Evolutionary conservation across 2,797 vertebrate genomes (phyloP).

Genomic region (Babyrousa celebensis): DNA sequence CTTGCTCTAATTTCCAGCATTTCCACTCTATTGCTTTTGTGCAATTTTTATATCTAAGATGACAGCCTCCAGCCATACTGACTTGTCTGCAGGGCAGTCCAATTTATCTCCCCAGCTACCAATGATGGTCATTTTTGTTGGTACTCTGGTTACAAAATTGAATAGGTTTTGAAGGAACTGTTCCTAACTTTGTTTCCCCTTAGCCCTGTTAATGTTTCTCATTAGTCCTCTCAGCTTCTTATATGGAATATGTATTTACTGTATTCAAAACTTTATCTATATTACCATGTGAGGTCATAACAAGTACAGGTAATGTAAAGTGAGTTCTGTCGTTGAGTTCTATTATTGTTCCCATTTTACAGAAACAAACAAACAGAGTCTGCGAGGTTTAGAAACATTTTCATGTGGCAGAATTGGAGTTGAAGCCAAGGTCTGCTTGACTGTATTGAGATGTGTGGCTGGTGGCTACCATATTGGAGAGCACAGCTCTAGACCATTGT

Average conservation of each 20-base stretch:
- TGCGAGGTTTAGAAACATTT: not conserved
- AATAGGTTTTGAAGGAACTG: not conserved
- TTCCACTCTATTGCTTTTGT: not conserved
- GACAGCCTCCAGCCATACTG: not conserved
- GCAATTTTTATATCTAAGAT: not conserved
- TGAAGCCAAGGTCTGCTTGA: not conserved
- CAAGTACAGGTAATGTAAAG: not conserved
- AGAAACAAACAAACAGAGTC: not conserved
- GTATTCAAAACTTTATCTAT: not conserved
- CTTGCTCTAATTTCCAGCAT: not conserved
- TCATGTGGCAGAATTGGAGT: not conserved
- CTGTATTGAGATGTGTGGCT: not conserved
- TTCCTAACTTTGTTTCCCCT: not conserved
- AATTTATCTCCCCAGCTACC: not conserved
- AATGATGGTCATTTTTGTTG: not conserved
- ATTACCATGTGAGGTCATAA: not conserved
- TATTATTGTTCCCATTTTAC: not conserved
- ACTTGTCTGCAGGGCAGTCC: not conserved
- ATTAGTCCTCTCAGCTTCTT: not conserved
- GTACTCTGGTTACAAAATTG: not conserved
- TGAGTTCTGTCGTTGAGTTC: not conserved
- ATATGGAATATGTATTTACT: not conserved
- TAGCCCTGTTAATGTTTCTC: not conserved
- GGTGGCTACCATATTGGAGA: not conserved
- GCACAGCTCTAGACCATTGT: not conserved